Evolutionary conservation across 1,140 invertebrate genomes (phyloP).

Genomic region (Lordiphosa mommai): DNA sequence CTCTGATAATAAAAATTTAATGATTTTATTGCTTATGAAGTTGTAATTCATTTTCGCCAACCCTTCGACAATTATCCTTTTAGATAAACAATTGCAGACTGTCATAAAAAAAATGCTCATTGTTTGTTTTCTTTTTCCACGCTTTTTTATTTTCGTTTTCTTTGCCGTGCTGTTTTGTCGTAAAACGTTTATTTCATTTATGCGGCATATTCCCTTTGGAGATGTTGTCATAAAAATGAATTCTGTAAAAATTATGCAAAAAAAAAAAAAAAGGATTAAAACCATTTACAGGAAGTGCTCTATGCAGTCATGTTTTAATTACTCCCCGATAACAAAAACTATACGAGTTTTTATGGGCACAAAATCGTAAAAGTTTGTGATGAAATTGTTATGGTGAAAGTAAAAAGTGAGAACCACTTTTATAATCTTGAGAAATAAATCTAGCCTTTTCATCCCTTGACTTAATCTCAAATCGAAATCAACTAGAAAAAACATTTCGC

Average conservation of each 20-base stretch:
- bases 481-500: constrained; percentile 31
- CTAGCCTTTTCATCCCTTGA: constrained; percentile 18
- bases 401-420: constrained; percentile 5
- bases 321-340: constrained; percentile 60
- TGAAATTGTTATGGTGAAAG: constrained; percentile 10
- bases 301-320: constrained; percentile 62
- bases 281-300: constrained; percentile 45
- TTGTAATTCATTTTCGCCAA: constrained; percentile 70
- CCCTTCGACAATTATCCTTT: constrained; percentile 71
- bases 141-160: constrained; percentile 53
- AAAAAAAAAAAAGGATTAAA: constrained; percentile 62
- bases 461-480: constrained; percentile 52
- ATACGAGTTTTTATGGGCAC: constrained; percentile 53
- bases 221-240: constrained; percentile 54
- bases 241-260: constrained; percentile 68
- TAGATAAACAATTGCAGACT: constrained; percentile 71
- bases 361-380: constrained; percentile 34
- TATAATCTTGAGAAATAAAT: constrained; percentile 49
- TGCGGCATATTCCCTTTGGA: constrained; percentile 70
- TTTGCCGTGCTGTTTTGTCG: constrained; percentile 47
- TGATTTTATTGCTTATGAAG: constrained; percentile 77
- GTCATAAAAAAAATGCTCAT: constrained; percentile 27
- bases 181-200: constrained; percentile 76
- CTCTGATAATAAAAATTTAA: constrained; percentile 66
- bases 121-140: constrained; percentile 66